Conservation (phyloP, 2,888 invertebrate genomes). For the Gonocerus acuteangulatus region DNA sequence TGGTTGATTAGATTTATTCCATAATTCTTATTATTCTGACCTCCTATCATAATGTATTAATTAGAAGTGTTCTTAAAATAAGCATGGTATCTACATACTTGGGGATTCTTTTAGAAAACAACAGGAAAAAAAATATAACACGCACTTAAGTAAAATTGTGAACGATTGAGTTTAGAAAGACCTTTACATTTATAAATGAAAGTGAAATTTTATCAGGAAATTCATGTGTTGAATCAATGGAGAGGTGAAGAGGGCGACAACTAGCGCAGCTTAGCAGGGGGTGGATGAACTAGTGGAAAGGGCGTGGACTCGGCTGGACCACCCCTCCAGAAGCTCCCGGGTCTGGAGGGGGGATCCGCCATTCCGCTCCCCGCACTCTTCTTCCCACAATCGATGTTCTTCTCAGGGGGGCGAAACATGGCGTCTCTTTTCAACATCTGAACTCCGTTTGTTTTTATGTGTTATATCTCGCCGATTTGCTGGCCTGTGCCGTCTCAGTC, state of each 20-base stretch:
- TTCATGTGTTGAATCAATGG: too few relatives aligned
- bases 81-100: too few relatives aligned
- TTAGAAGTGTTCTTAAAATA: too few relatives aligned
- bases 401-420: constrained; percentile 18
- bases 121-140: too few relatives aligned
- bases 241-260: background rate
- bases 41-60: too few relatives aligned
- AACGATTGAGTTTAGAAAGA: too few relatives aligned
- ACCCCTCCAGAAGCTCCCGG: background rate
- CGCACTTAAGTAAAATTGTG: too few relatives aligned
- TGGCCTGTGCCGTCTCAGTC: background rate
- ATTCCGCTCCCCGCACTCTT: constrained; percentile 10
- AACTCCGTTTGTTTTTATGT: background rate
- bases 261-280: background rate
- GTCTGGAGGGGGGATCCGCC: background rate
- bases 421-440: constrained; percentile 17
- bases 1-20: too few relatives aligned
- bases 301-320: background rate
- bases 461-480: background rate
- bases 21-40: too few relatives aligned
- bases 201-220: too few relatives aligned
- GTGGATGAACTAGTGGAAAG: background rate
- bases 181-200: too few relatives aligned
- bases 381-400: constrained; percentile 22
- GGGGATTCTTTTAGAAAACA: too few relatives aligned